phyloP scores from a whole-genome alignment of 2,888 invertebrate species.

The Pantelozetes paolii region DNA sequence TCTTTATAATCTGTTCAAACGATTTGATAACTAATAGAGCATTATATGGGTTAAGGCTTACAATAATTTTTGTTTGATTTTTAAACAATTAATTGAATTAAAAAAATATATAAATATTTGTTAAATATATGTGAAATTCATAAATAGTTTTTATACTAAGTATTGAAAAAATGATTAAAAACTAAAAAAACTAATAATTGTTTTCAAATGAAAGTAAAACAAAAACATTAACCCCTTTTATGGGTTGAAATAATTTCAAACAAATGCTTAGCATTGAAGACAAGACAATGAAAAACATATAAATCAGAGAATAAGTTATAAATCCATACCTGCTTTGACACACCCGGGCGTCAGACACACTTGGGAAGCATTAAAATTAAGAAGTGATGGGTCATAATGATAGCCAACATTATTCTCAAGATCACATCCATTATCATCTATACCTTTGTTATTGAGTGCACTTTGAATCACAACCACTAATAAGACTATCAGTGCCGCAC shows the following conservation, averaged over 20 bases:
- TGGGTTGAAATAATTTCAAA: too few species aligned
- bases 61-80: not conserved
- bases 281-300: not conserved
- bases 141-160: too few species aligned
- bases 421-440: constrained; percentile 17
- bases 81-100: not conserved
- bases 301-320: too few species aligned
- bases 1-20: too few species aligned
- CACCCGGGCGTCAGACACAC: constrained; percentile 41
- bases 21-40: constrained; percentile 27
- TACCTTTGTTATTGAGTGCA: constrained; percentile 5
- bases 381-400: constrained; percentile 17
- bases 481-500: constrained; percentile 33
- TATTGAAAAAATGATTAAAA: too few species aligned
- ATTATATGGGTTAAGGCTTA: constrained; percentile 21
- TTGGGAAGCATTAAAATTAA: constrained; percentile 18
- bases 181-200: too few species aligned
- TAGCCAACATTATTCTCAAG: constrained; percentile 16
- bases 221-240: too few species aligned
- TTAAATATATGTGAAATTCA: too few species aligned
- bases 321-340: constrained; percentile 42
- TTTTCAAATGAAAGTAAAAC: too few species aligned
- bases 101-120: not conserved
- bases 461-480: constrained; percentile 14
- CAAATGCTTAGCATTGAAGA: too few species aligned